These are phyloP conservation scores for Chionodraco myersi DNA, from an alignment of 2,113 vertebrate species.

Conservation along the genomic window DNA sequence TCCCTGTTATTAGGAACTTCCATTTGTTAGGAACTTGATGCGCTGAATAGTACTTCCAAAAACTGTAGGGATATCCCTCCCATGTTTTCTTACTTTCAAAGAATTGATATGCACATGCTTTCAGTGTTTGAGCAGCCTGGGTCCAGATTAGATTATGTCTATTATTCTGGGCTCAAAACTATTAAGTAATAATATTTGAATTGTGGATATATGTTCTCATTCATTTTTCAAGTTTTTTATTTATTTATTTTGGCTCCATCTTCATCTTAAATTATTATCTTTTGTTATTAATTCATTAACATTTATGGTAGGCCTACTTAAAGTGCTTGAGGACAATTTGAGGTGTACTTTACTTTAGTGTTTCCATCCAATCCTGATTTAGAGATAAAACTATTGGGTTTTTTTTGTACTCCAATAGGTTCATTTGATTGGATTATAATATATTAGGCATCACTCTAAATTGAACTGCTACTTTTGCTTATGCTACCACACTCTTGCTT, in stretches of 20 bases:
- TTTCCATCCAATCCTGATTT: neutral
- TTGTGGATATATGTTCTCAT: neutral
- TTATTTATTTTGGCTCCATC: too few species aligned
- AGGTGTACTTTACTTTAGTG: neutral
- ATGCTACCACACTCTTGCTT: neutral
- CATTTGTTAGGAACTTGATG: too few species aligned
- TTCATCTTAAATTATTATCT: neutral
- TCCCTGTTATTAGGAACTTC: neutral
- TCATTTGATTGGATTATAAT: neutral
- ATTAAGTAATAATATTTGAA: neutral
- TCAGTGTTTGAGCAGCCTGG: neutral
- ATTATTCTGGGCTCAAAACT: too few species aligned
- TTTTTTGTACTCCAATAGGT: neutral
- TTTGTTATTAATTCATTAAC: neutral
- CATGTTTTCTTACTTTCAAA: neutral
- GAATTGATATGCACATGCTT: neutral
- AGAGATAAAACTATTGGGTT: neutral
- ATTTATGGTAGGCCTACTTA: too few species aligned
- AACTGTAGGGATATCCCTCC: neutral
- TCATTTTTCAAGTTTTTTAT: neutral
- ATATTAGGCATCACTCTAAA: neutral
- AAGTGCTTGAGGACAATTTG: neutral
- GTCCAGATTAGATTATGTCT: neutral
- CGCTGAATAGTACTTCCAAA: neutral
- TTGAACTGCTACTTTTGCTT: neutral